phyloP scores from a whole-genome alignment of 2,888 invertebrate species.

The Chrysotoxum bicinctum region DNA sequence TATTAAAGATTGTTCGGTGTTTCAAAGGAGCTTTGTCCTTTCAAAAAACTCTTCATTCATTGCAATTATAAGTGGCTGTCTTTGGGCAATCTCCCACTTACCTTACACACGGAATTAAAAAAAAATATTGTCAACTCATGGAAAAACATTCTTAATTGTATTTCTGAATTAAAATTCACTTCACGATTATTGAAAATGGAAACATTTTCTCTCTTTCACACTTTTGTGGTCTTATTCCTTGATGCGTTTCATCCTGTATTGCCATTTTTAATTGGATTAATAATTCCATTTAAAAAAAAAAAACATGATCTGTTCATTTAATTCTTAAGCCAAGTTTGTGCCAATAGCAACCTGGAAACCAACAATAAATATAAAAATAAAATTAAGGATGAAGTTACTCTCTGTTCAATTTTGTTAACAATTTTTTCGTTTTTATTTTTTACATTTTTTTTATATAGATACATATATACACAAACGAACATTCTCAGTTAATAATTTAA shows the following conservation, averaged over 20 bases:
- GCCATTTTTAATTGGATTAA: conserved; percentile 77
- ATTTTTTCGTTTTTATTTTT: not conserved
- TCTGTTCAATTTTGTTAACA: not conserved
- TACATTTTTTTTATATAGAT: not conserved
- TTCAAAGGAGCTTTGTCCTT: no score
- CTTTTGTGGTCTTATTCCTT: not conserved
- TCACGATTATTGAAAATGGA: conserved; percentile 47
- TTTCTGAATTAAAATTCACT: conserved; percentile 79
- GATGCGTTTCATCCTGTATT: conserved; percentile 8
- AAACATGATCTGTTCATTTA: conserved; percentile 77
- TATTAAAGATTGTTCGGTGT: no score
- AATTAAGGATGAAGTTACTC: not conserved
- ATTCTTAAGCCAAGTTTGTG: conserved; percentile 71
- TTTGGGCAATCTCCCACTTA: no score
- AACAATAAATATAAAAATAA: not conserved
- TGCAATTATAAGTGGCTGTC: no score
- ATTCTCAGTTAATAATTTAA: not conserved
- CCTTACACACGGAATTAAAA: no score
- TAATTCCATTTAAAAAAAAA: conserved; percentile 77
- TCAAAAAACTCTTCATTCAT: no score
- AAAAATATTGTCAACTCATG: not conserved
- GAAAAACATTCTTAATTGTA: conserved; percentile 74
- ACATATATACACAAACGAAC: no score
- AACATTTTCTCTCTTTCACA: conserved; percentile 19
- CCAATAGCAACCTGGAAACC: conserved; percentile 5